Conservation (phyloP, 2,888 invertebrate genomes). For the Torymus auratus region DNA sequence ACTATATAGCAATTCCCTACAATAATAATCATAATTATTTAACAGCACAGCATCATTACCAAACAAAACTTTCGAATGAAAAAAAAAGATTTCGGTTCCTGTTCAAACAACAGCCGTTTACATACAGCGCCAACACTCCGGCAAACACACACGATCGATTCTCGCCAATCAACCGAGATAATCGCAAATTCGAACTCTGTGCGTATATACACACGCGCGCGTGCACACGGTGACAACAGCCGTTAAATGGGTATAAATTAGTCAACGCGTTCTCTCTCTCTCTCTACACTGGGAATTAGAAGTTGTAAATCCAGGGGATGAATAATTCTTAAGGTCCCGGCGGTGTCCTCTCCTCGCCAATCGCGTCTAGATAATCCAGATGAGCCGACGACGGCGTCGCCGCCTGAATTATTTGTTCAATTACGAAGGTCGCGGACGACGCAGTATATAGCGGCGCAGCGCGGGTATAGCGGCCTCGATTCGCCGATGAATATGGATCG, state of each 20-base stretch:
- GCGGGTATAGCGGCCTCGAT: too few species aligned
- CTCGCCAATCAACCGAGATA: too few species aligned
- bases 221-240: background rate
- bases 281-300: background rate
- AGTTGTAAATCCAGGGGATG: slow-evolving; percentile 18
- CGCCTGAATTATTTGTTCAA: slow-evolving; percentile 30
- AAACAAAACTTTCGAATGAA: too few species aligned
- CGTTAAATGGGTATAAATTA: slow-evolving; percentile 18
- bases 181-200: too few species aligned
- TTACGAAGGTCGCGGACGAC: background rate
- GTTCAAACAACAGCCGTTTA: background rate
- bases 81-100: too few species aligned
- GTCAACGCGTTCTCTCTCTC: background rate
- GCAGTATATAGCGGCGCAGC: background rate
- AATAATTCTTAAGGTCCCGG: slow-evolving; percentile 29
- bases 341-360: background rate
- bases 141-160: too few species aligned
- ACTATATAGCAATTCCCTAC: too few species aligned
- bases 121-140: too few species aligned
- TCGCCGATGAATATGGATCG: too few species aligned
- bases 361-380: slow-evolving; percentile 39
- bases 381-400: slow-evolving; percentile 12
- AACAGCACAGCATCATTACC: too few species aligned
- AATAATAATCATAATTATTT: too few species aligned
- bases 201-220: too few species aligned